Percentiles rank a stretch among this genome's conserved stretches.
phyloP scores from a whole-genome alignment of 2,113 vertebrate species.

The Nycticryphes semicollaris region DNA sequence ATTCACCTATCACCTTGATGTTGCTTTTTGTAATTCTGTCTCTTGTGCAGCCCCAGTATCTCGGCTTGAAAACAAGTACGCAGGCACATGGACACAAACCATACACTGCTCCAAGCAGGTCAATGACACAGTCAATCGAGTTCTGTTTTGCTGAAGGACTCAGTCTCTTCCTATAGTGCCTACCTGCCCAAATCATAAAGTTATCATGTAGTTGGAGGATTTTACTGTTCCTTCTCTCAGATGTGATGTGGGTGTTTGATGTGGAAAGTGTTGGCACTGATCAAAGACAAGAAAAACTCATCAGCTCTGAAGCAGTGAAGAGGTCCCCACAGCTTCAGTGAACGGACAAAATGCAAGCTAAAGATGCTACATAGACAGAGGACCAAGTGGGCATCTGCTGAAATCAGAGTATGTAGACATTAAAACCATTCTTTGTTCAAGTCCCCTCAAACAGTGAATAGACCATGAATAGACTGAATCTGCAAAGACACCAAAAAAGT shows the following conservation, averaged over 20 bases:
- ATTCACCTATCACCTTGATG: not conserved
- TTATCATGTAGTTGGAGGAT: not conserved
- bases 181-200: not conserved
- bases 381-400: not conserved
- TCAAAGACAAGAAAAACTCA: not conserved
- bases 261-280: not conserved
- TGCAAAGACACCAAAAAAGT: not conserved
- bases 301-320: not conserved
- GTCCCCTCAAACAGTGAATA: not conserved
- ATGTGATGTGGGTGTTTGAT: not conserved
- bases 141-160: not conserved
- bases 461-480: not conserved
- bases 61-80: not conserved
- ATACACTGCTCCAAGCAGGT: not conserved
- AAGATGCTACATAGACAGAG: not conserved
- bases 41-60: not conserved
- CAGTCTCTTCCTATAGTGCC: not conserved
- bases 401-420: not conserved
- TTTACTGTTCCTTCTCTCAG: not conserved
- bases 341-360: not conserved
- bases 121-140: not conserved
- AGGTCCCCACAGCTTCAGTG: not conserved
- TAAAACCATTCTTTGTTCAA: not conserved
- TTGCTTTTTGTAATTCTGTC: not conserved
- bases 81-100: not conserved